Evolutionary conservation across 2,113 vertebrate genomes (phyloP).

Genomic region (Phodopus roborovskii): DNA sequence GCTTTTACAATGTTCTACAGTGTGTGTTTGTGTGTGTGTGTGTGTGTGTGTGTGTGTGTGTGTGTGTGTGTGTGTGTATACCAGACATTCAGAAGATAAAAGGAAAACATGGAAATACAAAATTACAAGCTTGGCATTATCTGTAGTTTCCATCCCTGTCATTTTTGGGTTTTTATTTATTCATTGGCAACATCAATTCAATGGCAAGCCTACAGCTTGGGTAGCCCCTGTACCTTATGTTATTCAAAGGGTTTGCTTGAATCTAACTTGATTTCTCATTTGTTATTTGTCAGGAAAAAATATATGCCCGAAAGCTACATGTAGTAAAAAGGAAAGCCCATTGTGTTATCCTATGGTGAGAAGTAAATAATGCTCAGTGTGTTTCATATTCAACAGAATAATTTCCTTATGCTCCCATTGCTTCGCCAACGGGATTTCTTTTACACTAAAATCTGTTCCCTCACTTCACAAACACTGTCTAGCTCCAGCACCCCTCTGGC

Average conservation of each 20-base stretch:
- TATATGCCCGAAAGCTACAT: neutral
- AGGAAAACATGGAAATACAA: neutral
- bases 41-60: neutral
- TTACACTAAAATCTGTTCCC: slow-evolving; percentile 65
- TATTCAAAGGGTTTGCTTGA: neutral
- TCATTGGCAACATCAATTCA: neutral
- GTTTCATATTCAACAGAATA: slow-evolving; percentile 76
- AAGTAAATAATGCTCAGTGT: slow-evolving; percentile 66
- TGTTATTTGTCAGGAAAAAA: slow-evolving; percentile 33
- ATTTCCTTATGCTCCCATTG: slow-evolving; percentile 75
- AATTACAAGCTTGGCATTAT: neutral
- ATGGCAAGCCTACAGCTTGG: slow-evolving; percentile 7
- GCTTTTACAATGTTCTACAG: neutral
- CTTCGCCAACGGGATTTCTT: slow-evolving; percentile 66
- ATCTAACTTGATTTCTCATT: slow-evolving; percentile 23
- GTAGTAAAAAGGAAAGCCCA: slow-evolving; percentile 35
- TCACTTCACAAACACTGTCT: slow-evolving; percentile 63
- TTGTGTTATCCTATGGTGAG: slow-evolving; percentile 56
- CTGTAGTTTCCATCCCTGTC: neutral
- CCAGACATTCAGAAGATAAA: neutral
- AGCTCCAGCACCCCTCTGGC: slow-evolving; percentile 74
- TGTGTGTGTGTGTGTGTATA: neutral
- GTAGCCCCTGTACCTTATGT: slow-evolving; percentile 21
- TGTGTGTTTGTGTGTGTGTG: neutral
- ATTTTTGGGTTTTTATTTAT: neutral